Conservation (phyloP, 2,797 vertebrate species). For the Odontamblyopus lacepedii region DNA sequence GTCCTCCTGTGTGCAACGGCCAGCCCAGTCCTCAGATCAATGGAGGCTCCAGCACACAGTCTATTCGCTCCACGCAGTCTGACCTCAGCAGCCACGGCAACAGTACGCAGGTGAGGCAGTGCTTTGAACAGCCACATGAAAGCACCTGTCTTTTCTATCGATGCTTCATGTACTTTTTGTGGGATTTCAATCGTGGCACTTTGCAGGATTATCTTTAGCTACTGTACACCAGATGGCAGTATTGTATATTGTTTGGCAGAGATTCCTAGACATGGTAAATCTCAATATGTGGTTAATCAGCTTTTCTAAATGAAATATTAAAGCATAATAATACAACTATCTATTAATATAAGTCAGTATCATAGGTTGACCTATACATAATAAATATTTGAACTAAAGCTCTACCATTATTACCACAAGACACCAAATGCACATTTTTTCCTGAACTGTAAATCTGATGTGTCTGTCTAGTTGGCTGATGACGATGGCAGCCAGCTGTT, state of each 20-base stretch:
- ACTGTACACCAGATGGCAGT: slow-evolving; percentile 1
- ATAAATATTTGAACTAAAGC: not conserved
- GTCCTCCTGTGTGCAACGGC: slow-evolving; percentile 87
- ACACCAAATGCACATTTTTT: not conserved
- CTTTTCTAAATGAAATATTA: too few species aligned
- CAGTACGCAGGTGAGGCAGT: slow-evolving; percentile 74
- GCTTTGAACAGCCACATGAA: slow-evolving; percentile 20
- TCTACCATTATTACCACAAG: not conserved
- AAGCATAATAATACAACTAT: too few species aligned
- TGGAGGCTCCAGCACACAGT: slow-evolving; percentile 87
- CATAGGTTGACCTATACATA: not conserved
- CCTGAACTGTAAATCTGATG: not conserved
- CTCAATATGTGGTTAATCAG: not conserved
- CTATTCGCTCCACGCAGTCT: slow-evolving; percentile 79
- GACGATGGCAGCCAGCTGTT: slow-evolving; percentile 62
- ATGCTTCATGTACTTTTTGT: slow-evolving; percentile 13
- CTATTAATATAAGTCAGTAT: not conserved
- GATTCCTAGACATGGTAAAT: not conserved
- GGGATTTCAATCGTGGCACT: not conserved
- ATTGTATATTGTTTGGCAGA: not conserved
- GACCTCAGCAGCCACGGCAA: slow-evolving; percentile 84
- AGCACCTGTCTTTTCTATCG: not conserved
- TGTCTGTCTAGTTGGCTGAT: slow-evolving; percentile 59
- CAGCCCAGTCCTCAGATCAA: slow-evolving; percentile 86
- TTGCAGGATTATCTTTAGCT: not conserved